These are phyloP conservation scores for Mus minutoides DNA, from an alignment of 2,797 vertebrate species.

Conservation along the genomic window DNA sequence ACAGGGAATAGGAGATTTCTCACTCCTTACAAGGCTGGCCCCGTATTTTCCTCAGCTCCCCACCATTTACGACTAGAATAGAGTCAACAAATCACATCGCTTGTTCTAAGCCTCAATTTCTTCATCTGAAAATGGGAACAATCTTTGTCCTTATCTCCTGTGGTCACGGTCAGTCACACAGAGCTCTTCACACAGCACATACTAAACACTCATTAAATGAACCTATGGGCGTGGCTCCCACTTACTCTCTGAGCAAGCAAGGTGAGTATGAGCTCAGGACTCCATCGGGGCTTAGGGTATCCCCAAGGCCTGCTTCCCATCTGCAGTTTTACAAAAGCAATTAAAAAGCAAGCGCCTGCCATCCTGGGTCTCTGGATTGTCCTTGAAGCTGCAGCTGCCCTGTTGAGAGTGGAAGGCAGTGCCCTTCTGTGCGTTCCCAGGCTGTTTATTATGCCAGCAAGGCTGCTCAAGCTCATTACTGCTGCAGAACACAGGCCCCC, in stretches of 20 bases:
- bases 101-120: not conserved
- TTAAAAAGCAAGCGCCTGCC: not conserved
- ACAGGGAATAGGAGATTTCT: not conserved
- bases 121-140: not conserved
- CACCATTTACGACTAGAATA: not conserved
- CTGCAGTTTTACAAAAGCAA: slow-evolving; percentile 10
- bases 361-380: fast-evolving
- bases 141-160: not conserved
- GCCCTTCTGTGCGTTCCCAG: slow-evolving; percentile 72
- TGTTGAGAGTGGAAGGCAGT: slow-evolving; percentile 15
- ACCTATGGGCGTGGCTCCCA: not conserved
- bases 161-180: not conserved
- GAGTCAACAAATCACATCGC: not conserved
- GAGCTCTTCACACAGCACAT: not conserved
- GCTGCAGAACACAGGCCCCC: slow-evolving; percentile 82
- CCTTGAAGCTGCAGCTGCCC: slow-evolving; percentile 81
- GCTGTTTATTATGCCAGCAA: slow-evolving; percentile 83
- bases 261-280: not conserved
- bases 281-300: not conserved
- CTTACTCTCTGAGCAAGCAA: not conserved
- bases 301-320: not conserved
- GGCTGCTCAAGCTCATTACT: slow-evolving; percentile 84
- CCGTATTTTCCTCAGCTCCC: not conserved
- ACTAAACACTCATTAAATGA: not conserved
- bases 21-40: not conserved